A percentile compares a stretch with the other conserved stretches of the same genome.
phyloP scores from a whole-genome alignment of 1,140 invertebrate genomes.

The Meloidogyne hapla region DNA sequence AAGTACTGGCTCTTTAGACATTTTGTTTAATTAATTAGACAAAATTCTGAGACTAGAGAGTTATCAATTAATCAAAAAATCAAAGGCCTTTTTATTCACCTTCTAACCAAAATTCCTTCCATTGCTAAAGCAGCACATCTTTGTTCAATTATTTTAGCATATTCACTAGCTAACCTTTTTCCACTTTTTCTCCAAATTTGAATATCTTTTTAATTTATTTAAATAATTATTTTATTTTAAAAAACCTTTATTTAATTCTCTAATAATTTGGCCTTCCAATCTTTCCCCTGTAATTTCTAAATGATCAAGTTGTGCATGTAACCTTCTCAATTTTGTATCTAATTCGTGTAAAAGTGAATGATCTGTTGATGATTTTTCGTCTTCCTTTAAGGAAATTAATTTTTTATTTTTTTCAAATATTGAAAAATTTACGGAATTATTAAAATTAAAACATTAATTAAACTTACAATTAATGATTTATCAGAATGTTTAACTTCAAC shows the following conservation, averaged over 20 bases:
- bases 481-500: constrained; percentile 8
- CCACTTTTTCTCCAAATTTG: constrained; percentile 21
- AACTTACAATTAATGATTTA: constrained; percentile 3
- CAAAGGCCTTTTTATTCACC: background rate
- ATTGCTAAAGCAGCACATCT: constrained; percentile 14
- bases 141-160: constrained; percentile 15
- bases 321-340: constrained; percentile 16
- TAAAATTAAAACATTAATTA: background rate
- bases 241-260: constrained; percentile 18
- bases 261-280: constrained; percentile 20
- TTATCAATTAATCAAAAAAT: too few relatives aligned
- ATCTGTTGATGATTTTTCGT: constrained; percentile 4
- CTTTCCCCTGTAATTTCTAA: constrained; percentile 24
- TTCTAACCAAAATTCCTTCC: constrained; percentile 15
- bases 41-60: too few relatives aligned
- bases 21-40: too few relatives aligned
- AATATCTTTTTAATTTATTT: background rate
- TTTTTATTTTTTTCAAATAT: too few relatives aligned
- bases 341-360: constrained; percentile 15
- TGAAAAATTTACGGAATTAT: too few relatives aligned
- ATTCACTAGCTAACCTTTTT: constrained; percentile 11
- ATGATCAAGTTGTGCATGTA: constrained; percentile 26
- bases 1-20: too few relatives aligned
- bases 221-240: background rate
- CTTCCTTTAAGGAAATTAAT: background rate